Percentiles rank a stretch among this genome's conserved stretches.
These are phyloP conservation scores for Malthinus seriepunctatus DNA, from an alignment of 2,888 invertebrate species.

Conservation along the genomic window DNA sequence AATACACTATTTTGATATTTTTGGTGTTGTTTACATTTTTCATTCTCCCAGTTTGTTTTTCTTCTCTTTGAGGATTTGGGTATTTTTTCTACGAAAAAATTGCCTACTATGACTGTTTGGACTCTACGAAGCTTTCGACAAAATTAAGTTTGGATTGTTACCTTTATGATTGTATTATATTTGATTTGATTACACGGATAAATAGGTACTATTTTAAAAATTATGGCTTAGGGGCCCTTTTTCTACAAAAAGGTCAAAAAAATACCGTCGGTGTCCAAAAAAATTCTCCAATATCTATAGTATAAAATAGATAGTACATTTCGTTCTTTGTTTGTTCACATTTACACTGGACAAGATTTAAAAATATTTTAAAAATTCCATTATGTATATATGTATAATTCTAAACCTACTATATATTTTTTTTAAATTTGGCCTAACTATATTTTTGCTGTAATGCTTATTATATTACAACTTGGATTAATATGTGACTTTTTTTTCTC, in stretches of 20 bases:
- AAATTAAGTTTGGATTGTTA: conserved; percentile 7
- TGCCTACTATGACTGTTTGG: neutral
- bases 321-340: conserved; percentile 20
- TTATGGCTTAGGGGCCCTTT: neutral
- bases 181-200: conserved; percentile 4
- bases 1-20: conserved; percentile 36
- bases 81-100: neutral
- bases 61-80: neutral
- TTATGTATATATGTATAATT: conserved; percentile 23
- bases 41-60: conserved; percentile 5
- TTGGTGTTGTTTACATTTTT: conserved; percentile 33
- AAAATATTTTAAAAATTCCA: conserved; percentile 28
- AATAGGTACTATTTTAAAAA: neutral
- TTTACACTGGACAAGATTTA: conserved; percentile 30
- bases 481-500: conserved; percentile 16
- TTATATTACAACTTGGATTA: conserved; percentile 19
- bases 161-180: conserved; percentile 15
- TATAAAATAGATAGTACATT: conserved; percentile 35
- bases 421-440: conserved; percentile 29
- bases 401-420: conserved; percentile 14
- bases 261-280: neutral
- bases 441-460: conserved; percentile 22
- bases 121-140: neutral
- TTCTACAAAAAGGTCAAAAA: neutral
- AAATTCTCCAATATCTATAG: conserved; percentile 38